These are phyloP conservation scores for Pedicia rivosa DNA, from an alignment of 2,888 invertebrate species.

Conservation along the genomic window DNA sequence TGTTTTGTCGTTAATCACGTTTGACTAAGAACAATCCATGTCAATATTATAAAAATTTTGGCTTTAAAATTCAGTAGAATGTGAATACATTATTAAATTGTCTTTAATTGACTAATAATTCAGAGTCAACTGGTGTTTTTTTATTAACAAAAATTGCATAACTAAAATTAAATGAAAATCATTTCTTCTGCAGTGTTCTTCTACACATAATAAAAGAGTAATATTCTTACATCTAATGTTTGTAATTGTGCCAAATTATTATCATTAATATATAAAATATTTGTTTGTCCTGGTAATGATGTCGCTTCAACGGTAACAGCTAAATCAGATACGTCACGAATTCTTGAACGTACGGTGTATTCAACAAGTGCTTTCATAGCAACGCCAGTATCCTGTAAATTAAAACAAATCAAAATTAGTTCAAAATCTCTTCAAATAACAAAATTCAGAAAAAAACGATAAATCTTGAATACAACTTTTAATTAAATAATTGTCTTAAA, in stretches of 20 bases:
- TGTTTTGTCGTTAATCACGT: too few relatives aligned
- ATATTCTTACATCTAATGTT: constrained; percentile 45
- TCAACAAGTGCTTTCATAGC: constrained; percentile 80
- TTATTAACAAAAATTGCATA: neutral
- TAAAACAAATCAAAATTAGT: too few relatives aligned
- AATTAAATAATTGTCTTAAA: too few relatives aligned
- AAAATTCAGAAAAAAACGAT: too few relatives aligned
- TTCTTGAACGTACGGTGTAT: constrained; percentile 69
- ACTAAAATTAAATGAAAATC: neutral
- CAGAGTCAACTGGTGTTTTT: neutral
- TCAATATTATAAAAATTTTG: too few relatives aligned
- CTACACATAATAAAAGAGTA: neutral
- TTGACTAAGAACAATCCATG: too few relatives aligned
- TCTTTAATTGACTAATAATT: too few relatives aligned
- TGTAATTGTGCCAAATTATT: constrained; percentile 66
- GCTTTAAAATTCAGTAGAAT: too few relatives aligned
- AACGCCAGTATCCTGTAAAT: constrained; percentile 75
- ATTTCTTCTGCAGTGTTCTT: neutral
- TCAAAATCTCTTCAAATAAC: too few relatives aligned
- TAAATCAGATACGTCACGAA: constrained; percentile 69
- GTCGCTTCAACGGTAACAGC: constrained; percentile 72
- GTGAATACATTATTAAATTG: too few relatives aligned
- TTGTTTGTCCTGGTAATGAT: constrained; percentile 50
- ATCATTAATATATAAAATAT: constrained; percentile 50
- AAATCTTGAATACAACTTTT: too few relatives aligned